phyloP scores from a whole-genome alignment of 2,888 invertebrate genomes.

The Volucella inanis region DNA sequence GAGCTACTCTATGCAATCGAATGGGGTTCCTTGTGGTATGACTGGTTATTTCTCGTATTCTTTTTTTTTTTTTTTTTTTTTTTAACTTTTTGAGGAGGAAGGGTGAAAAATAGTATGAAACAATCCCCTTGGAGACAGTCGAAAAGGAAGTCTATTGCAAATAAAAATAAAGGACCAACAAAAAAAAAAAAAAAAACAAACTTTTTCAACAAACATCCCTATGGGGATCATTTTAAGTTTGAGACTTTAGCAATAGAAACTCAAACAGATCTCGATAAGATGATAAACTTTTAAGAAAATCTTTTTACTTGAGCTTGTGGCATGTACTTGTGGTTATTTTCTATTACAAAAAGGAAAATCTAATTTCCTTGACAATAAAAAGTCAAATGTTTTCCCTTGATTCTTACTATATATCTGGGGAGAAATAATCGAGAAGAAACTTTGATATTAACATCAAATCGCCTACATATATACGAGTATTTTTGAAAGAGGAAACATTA shows the following conservation, averaged over 20 bases:
- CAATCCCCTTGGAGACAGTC: neutral
- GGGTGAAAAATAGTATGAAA: neutral
- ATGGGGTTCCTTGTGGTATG: neutral
- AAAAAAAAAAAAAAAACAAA: neutral
- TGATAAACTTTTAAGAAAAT: constrained; percentile 34
- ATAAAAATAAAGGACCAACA: constrained; percentile 5
- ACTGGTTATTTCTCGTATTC: neutral
- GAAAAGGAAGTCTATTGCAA: constrained; percentile 17
- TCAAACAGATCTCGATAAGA: constrained; percentile 34
- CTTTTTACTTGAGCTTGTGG: constrained; percentile 15
- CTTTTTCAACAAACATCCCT: constrained; percentile 34
- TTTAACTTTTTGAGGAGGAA: neutral
- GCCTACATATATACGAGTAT: too few relatives aligned
- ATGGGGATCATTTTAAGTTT: constrained; percentile 11
- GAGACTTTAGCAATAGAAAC: constrained; percentile 8
- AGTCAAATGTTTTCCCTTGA: constrained; percentile 11
- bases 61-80: neutral
- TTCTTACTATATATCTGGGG: constrained; percentile 9
- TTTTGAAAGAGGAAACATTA: too few relatives aligned
- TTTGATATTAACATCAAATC: neutral
- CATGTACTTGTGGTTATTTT: constrained; percentile 13
- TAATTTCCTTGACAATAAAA: constrained; percentile 25
- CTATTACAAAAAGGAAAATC: constrained; percentile 1
- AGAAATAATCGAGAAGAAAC: constrained; percentile 18
- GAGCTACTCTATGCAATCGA: constrained; percentile 1